Evolutionary conservation across 2,113 vertebrate species (phyloP).

Genomic region (Trematocara macrostoma): DNA sequence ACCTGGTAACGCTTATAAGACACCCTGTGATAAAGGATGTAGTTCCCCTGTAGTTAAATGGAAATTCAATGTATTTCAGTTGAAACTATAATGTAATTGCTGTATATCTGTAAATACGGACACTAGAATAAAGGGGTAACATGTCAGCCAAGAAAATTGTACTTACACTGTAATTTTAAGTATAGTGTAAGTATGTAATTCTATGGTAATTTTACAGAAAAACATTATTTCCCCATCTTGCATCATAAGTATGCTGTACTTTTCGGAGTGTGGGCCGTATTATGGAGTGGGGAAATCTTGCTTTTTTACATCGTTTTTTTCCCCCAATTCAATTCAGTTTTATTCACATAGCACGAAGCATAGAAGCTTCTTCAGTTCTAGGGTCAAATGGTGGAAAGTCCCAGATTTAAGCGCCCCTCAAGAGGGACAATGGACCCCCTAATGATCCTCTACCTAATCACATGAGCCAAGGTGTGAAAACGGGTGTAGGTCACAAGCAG

Average conservation of each 20-base stretch:
- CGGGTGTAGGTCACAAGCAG: rapidly evolving
- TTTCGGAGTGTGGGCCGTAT: not conserved
- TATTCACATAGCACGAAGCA: not conserved
- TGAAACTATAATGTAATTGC: not conserved
- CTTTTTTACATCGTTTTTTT: not conserved
- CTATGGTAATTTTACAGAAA: not conserved
- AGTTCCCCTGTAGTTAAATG: not conserved
- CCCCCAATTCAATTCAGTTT: not conserved
- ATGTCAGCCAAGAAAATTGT: not conserved
- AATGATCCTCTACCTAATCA: not conserved
- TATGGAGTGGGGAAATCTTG: not conserved
- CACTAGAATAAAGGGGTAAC: not conserved
- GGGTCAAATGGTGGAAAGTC: not conserved
- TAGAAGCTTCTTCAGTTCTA: not conserved
- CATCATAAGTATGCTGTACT: not conserved
- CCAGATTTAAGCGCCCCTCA: not conserved
- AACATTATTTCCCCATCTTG: not conserved
- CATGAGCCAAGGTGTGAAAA: not conserved
- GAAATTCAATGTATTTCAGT: not conserved
- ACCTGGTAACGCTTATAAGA: not conserved
- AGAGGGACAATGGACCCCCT: not conserved
- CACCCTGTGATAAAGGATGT: not conserved
- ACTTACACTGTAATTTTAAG: not conserved
- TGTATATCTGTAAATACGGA: not conserved
- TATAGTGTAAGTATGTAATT: not conserved